Conservation (phyloP, 2,797 vertebrate species). For the Smutsia gigantea region DNA sequence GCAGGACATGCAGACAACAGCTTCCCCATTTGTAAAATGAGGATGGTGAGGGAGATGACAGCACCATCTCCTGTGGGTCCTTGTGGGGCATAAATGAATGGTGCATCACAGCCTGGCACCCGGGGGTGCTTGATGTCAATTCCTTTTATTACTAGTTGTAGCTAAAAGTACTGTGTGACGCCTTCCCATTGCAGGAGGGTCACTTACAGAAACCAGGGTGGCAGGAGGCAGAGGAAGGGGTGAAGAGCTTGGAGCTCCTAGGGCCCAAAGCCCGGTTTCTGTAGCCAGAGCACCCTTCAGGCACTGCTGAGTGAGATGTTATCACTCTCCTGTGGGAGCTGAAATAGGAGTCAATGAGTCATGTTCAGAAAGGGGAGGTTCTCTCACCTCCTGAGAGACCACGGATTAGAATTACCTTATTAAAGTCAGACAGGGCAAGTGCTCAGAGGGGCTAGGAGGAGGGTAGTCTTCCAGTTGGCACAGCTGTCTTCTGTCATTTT, state of each 20-base stretch:
- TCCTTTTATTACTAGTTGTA: neutral
- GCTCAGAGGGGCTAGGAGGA: neutral
- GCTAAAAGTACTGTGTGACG: neutral
- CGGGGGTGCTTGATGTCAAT: neutral
- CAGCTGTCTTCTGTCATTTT: neutral
- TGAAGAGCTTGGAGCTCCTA: rapidly evolving
- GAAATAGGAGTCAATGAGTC: neutral
- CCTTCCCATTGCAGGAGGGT: neutral
- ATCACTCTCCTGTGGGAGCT: neutral
- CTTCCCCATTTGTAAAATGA: neutral
- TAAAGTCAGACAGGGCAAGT: neutral
- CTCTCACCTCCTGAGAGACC: neutral
- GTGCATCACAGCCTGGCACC: neutral
- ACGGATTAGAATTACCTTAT: neutral
- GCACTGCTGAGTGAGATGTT: neutral
- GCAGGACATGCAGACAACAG: neutral
- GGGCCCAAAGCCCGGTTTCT: neutral
- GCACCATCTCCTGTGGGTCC: no score
- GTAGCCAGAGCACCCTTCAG: neutral
- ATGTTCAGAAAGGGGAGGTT: conserved; percentile 6
- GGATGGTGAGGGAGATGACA: no score
- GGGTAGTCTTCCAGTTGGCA: neutral
- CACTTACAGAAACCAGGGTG: neutral
- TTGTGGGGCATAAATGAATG: neutral
- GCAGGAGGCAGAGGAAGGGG: neutral